Evolutionary conservation across 2,797 vertebrate species (phyloP).

Genomic region (Clarias fuscus): DNA sequence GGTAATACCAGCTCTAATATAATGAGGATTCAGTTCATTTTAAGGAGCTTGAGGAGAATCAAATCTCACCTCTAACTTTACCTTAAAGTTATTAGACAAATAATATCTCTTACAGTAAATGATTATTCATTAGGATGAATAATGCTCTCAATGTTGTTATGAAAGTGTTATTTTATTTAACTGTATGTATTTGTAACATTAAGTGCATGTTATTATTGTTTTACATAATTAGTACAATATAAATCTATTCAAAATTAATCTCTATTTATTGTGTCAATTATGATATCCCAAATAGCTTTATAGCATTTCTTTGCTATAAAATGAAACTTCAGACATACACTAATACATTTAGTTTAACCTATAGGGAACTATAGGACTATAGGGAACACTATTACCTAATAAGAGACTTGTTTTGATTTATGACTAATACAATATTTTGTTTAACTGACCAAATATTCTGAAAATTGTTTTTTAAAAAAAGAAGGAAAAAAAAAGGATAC

Average conservation of each 20-base stretch:
- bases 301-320: conserved; percentile 48
- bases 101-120: neutral
- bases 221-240: neutral
- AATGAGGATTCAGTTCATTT: conserved; percentile 19
- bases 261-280: neutral
- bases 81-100: neutral
- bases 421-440: neutral
- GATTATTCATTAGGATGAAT: neutral
- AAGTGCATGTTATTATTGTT: neutral
- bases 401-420: neutral
- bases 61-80: conserved; percentile 3
- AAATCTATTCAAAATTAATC: neutral
- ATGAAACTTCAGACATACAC: conserved; percentile 48
- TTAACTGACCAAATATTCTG: neutral
- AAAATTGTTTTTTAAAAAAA: neutral
- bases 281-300: conserved; percentile 11
- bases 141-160: neutral
- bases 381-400: neutral
- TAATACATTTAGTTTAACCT: conserved; percentile 40
- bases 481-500: neutral
- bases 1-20: conserved; percentile 43
- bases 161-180: no score
- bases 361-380: neutral
- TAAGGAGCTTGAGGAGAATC: conserved; percentile 17
- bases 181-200: neutral